Evolutionary conservation across 2,797 vertebrate species (phyloP).

Genomic region (Sebastes itinus): DNA sequence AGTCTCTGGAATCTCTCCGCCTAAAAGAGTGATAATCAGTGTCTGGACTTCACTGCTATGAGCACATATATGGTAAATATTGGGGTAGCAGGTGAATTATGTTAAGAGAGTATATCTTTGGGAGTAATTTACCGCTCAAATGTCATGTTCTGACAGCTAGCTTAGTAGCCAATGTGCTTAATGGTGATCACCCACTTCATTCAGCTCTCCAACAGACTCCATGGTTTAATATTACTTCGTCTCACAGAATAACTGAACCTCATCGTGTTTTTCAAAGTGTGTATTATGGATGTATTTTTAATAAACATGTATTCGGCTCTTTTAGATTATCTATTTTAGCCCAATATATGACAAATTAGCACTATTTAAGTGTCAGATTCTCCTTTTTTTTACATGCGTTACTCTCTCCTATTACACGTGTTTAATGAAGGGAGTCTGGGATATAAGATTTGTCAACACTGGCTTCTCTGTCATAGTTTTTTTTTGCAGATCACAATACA

Average conservation of each 20-base stretch:
- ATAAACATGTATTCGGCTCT: neutral
- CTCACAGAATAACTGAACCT: neutral
- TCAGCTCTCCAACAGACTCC: neutral
- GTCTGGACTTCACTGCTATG: neutral
- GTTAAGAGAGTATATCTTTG: neutral
- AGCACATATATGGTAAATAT: neutral
- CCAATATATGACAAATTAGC: too few relatives aligned
- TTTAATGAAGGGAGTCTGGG: neutral
- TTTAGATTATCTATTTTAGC: too few relatives aligned
- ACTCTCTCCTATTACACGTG: neutral
- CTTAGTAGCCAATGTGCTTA: constrained; percentile 16
- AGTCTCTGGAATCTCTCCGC: neutral
- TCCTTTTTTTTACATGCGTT: neutral
- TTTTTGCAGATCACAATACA: too few relatives aligned
- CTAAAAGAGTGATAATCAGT: neutral
- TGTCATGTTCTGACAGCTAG: neutral
- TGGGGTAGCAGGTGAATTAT: rapidly evolving
- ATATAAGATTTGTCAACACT: neutral
- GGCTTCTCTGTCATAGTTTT: too few relatives aligned
- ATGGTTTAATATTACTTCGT: neutral
- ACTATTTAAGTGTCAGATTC: neutral
- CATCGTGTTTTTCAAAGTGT: neutral
- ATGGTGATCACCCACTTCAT: neutral
- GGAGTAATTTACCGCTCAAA: neutral
- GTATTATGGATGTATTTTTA: neutral